Conservation (phyloP, 1,140 invertebrate species). For the Aphaenogaster floridana region DNA sequence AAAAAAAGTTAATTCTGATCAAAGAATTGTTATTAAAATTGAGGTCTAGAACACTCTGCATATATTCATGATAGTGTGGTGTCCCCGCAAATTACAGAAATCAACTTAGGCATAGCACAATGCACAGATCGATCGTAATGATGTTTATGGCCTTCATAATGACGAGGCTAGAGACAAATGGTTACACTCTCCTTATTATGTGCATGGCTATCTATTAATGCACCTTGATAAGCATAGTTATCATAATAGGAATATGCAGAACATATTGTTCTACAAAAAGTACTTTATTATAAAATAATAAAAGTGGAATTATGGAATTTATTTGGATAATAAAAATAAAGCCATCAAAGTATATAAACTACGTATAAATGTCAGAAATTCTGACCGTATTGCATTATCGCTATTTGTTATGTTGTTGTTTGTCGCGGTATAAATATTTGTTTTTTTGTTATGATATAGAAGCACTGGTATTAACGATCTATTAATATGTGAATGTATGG, state of each 20-base stretch:
- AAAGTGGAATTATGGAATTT: slow-evolving; percentile 1
- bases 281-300: background rate
- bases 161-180: background rate
- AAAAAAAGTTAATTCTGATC: background rate
- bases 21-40: slow-evolving; percentile 12
- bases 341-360: background rate
- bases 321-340: background rate
- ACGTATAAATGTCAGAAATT: background rate
- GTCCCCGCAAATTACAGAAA: slow-evolving; percentile 23
- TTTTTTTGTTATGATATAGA: background rate
- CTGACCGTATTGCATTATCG: background rate
- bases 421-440: background rate
- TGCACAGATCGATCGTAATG: slow-evolving; percentile 46
- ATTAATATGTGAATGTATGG: slow-evolving; percentile 21
- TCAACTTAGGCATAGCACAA: slow-evolving; percentile 47
- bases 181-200: background rate
- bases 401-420: background rate
- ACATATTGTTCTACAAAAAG: background rate
- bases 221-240: background rate
- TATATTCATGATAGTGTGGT: background rate
- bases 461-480: background rate
- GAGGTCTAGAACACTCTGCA: background rate
- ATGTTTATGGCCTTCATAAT: slow-evolving; percentile 45
- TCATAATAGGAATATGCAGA: background rate
- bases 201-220: background rate